phyloP scores from a whole-genome alignment of 2,888 invertebrate species.

The Tribolium freemani region DNA sequence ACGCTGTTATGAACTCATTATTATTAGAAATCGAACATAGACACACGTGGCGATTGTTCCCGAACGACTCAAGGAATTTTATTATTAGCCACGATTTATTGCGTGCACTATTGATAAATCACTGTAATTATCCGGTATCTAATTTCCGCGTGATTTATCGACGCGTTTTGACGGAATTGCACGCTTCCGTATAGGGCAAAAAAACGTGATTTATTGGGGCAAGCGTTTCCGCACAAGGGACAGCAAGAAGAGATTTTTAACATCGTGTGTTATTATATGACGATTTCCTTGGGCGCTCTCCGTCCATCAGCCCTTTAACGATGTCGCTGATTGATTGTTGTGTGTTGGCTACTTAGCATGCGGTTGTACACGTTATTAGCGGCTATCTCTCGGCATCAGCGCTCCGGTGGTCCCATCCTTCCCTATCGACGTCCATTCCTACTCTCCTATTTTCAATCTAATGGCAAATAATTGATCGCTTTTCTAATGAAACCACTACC shows the following conservation, averaged over 20 bases:
- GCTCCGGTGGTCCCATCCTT: slow-evolving; percentile 63
- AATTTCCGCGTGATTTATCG: slow-evolving; percentile 16
- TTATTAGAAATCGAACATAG: neutral
- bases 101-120: slow-evolving; percentile 16
- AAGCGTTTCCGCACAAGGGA: too few species aligned
- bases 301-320: slow-evolving; percentile 49
- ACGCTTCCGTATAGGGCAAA: neutral
- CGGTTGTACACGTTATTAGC: slow-evolving; percentile 65
- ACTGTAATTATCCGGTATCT: slow-evolving; percentile 5
- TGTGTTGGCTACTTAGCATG: slow-evolving; percentile 63
- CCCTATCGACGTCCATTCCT: slow-evolving; percentile 41
- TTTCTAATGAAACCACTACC: slow-evolving; percentile 47
- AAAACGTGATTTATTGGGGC: too few species aligned
- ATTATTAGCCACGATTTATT: neutral
- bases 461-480: slow-evolving; percentile 50
- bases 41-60: neutral
- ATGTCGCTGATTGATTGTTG: slow-evolving; percentile 62
- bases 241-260: too few species aligned
- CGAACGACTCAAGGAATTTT: neutral
- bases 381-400: slow-evolving; percentile 63
- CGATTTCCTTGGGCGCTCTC: slow-evolving; percentile 10
- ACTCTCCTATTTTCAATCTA: slow-evolving; percentile 45
- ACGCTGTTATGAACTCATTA: slow-evolving; percentile 1
- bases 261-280: too few species aligned
- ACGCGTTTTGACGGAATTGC: neutral